Evolutionary conservation across 2,113 vertebrate species (phyloP).

Genomic region (human): GRCh38 chr9:107973501-107974000

Average conservation of each 20-base stretch:
- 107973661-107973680: slow-evolving; percentile 74
- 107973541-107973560: slow-evolving; percentile 13
- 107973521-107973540: slow-evolving; percentile 42
- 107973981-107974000: neutral
- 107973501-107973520: slow-evolving; percentile 21
- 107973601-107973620: slow-evolving; percentile 77
- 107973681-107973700: slow-evolving; percentile 54
- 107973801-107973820: neutral
- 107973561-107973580: slow-evolving; percentile 54
- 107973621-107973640: slow-evolving; percentile 71
- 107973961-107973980: neutral
- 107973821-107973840: neutral
- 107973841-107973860: neutral
- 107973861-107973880: neutral
- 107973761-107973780: neutral
- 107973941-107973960: neutral
- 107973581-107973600: slow-evolving; percentile 65
- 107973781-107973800: neutral
- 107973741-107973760: slow-evolving; percentile 45
- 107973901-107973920: neutral
- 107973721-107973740: slow-evolving; percentile 48
- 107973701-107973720: neutral
- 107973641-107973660: slow-evolving; percentile 78
- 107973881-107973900: neutral
- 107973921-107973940: neutral